Evolutionary conservation across 2,888 invertebrate genomes (phyloP).

Genomic region (Urechis unicinctus): DNA sequence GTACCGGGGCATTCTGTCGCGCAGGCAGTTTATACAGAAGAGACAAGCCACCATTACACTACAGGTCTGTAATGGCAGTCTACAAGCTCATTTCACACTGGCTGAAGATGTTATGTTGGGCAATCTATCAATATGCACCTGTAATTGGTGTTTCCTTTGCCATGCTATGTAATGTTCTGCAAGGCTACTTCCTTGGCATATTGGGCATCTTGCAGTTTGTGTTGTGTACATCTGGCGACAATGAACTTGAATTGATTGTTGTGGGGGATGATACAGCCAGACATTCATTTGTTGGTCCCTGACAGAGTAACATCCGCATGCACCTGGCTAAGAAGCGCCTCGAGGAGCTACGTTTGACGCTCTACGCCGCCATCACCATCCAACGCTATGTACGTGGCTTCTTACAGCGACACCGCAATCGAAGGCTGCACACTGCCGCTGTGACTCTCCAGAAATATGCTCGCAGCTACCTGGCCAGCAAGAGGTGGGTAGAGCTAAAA

Average conservation of each 20-base stretch:
- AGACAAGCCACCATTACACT: constrained; percentile 69
- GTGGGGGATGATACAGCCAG: not conserved
- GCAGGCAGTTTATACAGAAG: constrained; percentile 70
- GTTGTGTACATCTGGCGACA: not conserved
- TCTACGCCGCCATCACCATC: constrained; percentile 59
- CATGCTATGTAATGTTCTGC: too few species aligned
- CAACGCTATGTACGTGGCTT: constrained; percentile 75
- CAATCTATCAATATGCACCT: not conserved
- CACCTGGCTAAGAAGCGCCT: constrained; percentile 26
- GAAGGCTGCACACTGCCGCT: constrained; percentile 57
- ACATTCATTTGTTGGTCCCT: constrained; percentile 2
- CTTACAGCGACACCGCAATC: constrained; percentile 63
- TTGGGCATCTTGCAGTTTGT: not conserved
- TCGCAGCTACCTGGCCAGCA: constrained; percentile 62
- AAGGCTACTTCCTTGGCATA: too few species aligned
- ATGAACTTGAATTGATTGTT: constrained; percentile 1
- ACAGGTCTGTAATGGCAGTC: constrained; percentile 53
- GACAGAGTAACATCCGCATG: constrained; percentile 62
- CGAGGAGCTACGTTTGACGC: constrained; percentile 39
- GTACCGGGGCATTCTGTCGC: constrained; percentile 75
- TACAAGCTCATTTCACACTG: not conserved
- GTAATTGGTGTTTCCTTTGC: not conserved
- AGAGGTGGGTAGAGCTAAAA: constrained; percentile 33
- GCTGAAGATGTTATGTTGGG: not conserved
- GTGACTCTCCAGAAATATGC: constrained; percentile 62